Percentiles rank a stretch among this genome's conserved stretches.
Conservation (phyloP, 2,888 invertebrate species). For the Eupithecia insigniata region DNA sequence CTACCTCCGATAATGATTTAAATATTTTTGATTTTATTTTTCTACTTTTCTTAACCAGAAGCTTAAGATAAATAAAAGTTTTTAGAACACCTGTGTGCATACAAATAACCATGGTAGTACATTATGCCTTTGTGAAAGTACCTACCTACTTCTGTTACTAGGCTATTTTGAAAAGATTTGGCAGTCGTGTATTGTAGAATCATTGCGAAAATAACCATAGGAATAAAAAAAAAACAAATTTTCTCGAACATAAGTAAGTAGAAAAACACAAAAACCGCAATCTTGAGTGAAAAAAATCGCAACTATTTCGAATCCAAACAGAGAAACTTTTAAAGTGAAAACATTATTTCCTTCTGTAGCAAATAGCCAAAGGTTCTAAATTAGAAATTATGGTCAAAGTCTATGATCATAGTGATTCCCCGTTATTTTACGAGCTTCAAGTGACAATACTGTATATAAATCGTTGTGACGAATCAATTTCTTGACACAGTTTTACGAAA, state of each 20-base stretch:
- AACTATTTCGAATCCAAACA: too few relatives aligned
- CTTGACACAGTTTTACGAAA: constrained; percentile 20
- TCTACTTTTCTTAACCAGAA: background rate
- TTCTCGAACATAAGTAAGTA: too few relatives aligned
- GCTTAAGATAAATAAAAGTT: background rate
- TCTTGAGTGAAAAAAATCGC: too few relatives aligned
- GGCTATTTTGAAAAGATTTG: background rate
- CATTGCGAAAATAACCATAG: background rate
- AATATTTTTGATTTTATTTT: background rate
- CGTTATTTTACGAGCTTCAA: constrained; percentile 23
- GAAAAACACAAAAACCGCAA: too few relatives aligned
- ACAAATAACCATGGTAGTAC: too few relatives aligned
- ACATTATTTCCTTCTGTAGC: background rate
- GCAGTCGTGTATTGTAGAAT: background rate
- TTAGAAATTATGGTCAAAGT: constrained; percentile 13
- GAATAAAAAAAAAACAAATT: too few relatives aligned
- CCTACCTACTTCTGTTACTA: too few relatives aligned
- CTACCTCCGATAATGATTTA: constrained; percentile 29
- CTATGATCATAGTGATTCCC: constrained; percentile 20
- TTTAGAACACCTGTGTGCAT: background rate
- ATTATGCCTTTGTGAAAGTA: too few relatives aligned
- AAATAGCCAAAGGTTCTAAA: background rate
- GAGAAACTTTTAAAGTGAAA: background rate
- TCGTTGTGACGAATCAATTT: constrained; percentile 28
- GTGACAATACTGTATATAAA: constrained; percentile 25